Conservation (phyloP, 2,113 vertebrate species). For the Accipiter cooperii region DNA sequence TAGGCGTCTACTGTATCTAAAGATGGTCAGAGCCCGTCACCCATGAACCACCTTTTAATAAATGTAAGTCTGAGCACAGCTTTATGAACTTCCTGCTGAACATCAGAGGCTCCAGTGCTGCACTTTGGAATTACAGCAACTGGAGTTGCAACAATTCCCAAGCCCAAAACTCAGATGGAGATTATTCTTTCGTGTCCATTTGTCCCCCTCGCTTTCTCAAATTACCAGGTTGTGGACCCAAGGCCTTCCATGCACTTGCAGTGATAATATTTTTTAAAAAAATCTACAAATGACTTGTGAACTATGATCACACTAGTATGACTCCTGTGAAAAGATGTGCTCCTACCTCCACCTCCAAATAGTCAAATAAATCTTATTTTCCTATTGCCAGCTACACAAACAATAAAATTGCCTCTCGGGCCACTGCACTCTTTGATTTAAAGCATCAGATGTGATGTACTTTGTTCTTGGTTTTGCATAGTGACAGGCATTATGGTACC, state of each 20-base stretch:
- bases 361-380: background rate
- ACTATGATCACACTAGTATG: background rate
- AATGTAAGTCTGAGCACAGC: background rate
- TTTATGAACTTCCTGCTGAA: background rate
- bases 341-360: background rate
- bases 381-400: background rate
- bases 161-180: background rate
- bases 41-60: background rate
- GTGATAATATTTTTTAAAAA: background rate
- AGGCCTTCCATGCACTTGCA: background rate
- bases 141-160: background rate
- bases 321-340: background rate
- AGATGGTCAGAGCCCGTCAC: background rate
- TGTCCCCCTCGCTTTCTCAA: background rate
- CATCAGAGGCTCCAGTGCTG: background rate
- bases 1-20: background rate
- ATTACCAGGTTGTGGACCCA: background rate
- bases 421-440: background rate
- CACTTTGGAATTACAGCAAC: background rate
- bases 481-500: background rate
- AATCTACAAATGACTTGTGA: background rate
- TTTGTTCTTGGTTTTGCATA: background rate
- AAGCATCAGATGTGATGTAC: background rate
- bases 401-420: background rate
- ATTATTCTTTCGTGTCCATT: accelerated